Percentiles rank a stretch among this genome's conserved stretches.
These are phyloP conservation scores for Eupithecia pulchellata DNA, from an alignment of 2,888 invertebrate species.

Conservation along the genomic window DNA sequence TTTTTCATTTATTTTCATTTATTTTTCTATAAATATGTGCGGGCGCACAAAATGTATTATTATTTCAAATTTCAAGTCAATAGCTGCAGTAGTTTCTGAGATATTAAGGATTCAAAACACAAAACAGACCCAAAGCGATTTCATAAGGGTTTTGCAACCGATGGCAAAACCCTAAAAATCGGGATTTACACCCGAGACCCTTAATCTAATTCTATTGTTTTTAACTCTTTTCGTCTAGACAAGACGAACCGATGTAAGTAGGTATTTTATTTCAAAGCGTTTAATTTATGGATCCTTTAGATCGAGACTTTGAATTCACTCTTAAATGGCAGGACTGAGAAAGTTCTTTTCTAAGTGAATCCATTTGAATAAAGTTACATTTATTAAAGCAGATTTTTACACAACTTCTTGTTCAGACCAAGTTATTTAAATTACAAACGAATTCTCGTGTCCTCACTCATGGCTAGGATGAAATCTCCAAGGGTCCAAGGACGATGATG, in stretches of 20 bases:
- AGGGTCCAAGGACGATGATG: not conserved
- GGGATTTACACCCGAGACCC: not conserved
- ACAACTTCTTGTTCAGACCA: not conserved
- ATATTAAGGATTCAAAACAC: too few species aligned
- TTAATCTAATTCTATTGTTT: not conserved
- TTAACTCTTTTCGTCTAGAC: slow-evolving; percentile 1
- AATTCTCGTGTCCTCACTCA: not conserved
- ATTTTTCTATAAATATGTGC: too few species aligned
- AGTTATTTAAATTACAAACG: not conserved
- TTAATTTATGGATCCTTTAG: not conserved
- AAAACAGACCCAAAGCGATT: too few species aligned
- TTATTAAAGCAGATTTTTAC: not conserved
- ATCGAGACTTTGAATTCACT: not conserved
- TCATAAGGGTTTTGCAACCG: too few species aligned
- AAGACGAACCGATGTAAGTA: not conserved
- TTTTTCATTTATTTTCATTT: too few species aligned
- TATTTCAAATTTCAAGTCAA: too few species aligned
- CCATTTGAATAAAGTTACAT: not conserved
- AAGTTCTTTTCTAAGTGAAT: not conserved
- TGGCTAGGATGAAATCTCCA: not conserved
- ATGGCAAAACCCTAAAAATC: too few species aligned
- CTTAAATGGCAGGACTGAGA: not conserved
- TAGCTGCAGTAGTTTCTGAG: too few species aligned
- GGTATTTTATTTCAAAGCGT: not conserved
- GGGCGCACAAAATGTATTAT: too few species aligned